These are phyloP conservation scores for Ectemnius continuus DNA, from an alignment of 2,888 invertebrate genomes.

Conservation along the genomic window DNA sequence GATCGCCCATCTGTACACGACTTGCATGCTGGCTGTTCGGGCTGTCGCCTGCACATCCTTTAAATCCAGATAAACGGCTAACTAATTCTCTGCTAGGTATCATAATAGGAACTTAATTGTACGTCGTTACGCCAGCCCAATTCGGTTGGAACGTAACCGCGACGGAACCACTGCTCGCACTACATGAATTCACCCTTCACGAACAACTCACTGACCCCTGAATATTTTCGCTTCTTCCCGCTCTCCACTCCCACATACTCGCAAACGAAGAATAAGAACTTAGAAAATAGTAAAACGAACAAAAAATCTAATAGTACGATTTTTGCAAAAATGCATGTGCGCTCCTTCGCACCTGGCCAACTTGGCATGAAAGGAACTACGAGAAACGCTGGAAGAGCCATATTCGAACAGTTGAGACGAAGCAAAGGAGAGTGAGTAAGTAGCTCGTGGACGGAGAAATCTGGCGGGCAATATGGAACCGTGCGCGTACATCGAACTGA, in stretches of 20 bases:
- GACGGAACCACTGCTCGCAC: conserved; percentile 16
- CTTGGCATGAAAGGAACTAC: no score
- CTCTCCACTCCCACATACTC: not conserved
- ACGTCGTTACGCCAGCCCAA: conserved; percentile 52
- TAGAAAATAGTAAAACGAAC: no score
- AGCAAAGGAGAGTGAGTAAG: not conserved
- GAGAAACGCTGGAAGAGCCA: no score
- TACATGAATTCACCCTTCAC: not conserved
- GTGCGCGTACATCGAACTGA: conserved; percentile 17
- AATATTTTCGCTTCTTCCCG: not conserved
- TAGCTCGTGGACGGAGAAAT: not conserved
- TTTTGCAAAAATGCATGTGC: no score
- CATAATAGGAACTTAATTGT: conserved; percentile 72
- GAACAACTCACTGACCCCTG: not conserved
- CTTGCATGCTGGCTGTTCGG: conserved; percentile 23
- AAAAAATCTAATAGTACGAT: no score
- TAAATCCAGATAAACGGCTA: conserved; percentile 61
- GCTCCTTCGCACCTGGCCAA: no score
- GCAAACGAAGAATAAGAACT: no score
- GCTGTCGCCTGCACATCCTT: conserved; percentile 43
- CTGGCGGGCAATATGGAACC: not conserved
- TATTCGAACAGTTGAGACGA: not conserved
- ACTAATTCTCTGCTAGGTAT: conserved; percentile 67
- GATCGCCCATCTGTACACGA: no score
- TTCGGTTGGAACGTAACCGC: conserved; percentile 34